These are phyloP conservation scores for Scelioninae gen. 2 DNA, from an alignment of 2,888 invertebrate species.

Conservation along the genomic window DNA sequence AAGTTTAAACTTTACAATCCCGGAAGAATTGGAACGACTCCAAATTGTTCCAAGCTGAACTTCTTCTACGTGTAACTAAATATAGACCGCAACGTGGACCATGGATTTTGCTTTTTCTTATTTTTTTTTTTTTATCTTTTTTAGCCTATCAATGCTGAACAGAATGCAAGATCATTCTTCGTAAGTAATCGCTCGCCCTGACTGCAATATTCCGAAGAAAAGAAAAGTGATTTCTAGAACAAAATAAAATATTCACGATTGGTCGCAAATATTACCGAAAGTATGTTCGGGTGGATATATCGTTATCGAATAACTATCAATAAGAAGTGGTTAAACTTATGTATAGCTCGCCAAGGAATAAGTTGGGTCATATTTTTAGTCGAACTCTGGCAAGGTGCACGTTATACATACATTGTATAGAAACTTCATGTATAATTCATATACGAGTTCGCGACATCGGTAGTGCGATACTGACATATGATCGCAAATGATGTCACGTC, in stretches of 20 bases:
- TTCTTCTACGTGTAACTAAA: no score
- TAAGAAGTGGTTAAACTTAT: constrained; percentile 40
- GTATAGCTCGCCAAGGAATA: constrained; percentile 33
- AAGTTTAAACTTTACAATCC: no score
- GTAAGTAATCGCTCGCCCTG: not conserved
- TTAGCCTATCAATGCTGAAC: no score
- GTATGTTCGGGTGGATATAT: constrained; percentile 23
- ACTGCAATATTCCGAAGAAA: not conserved
- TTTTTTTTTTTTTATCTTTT: no score
- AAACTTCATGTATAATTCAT: constrained; percentile 38
- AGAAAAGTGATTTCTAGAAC: not conserved
- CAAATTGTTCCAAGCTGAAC: no score
- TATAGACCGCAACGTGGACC: no score
- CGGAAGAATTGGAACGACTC: no score
- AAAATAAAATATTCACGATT: constrained; percentile 5
- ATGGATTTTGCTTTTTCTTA: no score
- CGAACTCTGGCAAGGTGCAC: constrained; percentile 16
- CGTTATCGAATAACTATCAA: constrained; percentile 26
- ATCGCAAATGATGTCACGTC: constrained; percentile 31
- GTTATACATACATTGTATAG: constrained; percentile 42
- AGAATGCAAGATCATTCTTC: not conserved
- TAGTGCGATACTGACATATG: constrained; percentile 25
- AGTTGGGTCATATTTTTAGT: constrained; percentile 42
- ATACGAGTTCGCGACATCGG: constrained; percentile 19
- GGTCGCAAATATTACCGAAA: constrained; percentile 6